Evolutionary conservation across 2,888 invertebrate genomes (phyloP).

Genomic region (Zaprionus bogoriensis): DNA sequence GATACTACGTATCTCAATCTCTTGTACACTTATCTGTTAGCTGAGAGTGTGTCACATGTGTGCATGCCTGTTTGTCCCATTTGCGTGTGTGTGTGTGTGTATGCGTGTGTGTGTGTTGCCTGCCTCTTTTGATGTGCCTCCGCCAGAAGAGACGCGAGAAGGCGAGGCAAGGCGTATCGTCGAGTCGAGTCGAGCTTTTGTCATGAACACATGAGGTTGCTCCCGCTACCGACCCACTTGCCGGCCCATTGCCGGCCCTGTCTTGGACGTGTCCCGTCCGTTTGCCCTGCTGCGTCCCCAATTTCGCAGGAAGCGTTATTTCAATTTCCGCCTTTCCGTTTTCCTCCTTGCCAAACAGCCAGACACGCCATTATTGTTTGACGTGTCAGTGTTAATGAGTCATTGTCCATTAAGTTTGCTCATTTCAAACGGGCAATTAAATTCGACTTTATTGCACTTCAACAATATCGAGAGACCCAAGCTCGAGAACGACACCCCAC

Average conservation of each 20-base stretch:
- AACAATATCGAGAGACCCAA: conserved; percentile 35
- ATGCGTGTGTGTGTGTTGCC: conserved; percentile 20
- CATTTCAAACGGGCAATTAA: conserved; percentile 78
- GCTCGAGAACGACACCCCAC: not conserved
- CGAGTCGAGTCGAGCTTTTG: conserved; percentile 42
- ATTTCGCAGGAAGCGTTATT: conserved; percentile 73
- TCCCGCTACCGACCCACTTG: not conserved
- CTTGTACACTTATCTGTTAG: too few species aligned
- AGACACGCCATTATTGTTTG: conserved; percentile 78
- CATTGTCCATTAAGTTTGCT: conserved; percentile 79
- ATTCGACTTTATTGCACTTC: conserved; percentile 80
- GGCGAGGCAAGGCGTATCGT: conserved; percentile 28
- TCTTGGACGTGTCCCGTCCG: conserved; percentile 39
- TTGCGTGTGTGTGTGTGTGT: conserved; percentile 20
- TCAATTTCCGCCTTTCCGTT: conserved; percentile 77
- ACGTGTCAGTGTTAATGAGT: conserved; percentile 81
- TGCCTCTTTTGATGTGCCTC: conserved; percentile 65
- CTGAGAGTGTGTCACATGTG: too few species aligned
- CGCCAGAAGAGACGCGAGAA: too few species aligned
- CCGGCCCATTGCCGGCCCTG: too few species aligned
- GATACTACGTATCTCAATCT: too few species aligned
- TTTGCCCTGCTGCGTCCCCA: conserved; percentile 21
- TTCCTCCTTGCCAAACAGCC: conserved; percentile 50
- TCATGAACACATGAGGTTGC: conserved; percentile 37
- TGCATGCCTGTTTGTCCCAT: too few species aligned